Evolutionary conservation across 2,797 vertebrate genomes (phyloP).

Genomic region (Petrocephalus sullivani): DNA sequence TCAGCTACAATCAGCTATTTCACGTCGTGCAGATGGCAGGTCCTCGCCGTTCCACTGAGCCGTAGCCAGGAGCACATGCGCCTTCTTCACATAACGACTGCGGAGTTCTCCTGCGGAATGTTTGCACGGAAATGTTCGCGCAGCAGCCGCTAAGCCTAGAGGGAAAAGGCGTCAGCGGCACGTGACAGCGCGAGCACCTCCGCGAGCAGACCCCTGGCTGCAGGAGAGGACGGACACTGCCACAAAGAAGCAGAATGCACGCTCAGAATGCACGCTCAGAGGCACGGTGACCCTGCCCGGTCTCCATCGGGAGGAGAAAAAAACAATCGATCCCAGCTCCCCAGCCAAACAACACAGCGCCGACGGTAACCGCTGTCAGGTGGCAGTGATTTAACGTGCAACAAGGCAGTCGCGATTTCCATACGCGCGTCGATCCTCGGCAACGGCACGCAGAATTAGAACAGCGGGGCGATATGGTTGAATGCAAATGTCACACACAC

Average conservation of each 20-base stretch:
- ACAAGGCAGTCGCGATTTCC: neutral
- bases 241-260: neutral
- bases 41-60: neutral
- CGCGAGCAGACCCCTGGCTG: neutral
- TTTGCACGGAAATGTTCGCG: neutral
- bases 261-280: neutral
- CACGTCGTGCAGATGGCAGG: neutral
- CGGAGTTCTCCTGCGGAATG: neutral
- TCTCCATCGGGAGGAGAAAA: neutral
- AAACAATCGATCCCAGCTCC: conserved; percentile 1
- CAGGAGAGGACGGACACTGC: neutral
- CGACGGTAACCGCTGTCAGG: conserved; percentile 54
- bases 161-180: neutral
- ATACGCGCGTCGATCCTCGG: conserved; percentile 26
- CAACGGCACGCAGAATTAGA: conserved; percentile 47
- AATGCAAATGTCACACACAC: conserved; percentile 35
- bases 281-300: neutral
- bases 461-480: conserved; percentile 9
- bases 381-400: conserved; percentile 37
- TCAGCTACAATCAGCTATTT: neutral
- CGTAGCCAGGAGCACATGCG: neutral
- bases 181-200: conserved; percentile 10
- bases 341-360: conserved; percentile 29
- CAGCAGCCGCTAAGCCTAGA: neutral
- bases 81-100: neutral